phyloP scores from a whole-genome alignment of 2,888 invertebrate genomes.

The Eubasilissa splendida region DNA sequence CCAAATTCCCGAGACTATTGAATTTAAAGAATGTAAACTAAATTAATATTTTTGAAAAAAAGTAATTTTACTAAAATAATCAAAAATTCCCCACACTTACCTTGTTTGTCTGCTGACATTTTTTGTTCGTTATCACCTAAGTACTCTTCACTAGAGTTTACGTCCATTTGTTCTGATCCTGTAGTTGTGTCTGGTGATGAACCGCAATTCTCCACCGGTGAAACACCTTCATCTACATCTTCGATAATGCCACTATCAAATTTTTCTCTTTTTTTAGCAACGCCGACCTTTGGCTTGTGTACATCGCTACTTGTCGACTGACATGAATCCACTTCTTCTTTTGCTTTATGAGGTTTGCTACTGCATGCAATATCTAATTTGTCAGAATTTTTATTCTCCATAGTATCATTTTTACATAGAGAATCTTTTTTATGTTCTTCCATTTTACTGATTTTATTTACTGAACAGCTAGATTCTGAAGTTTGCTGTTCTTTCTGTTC shows the following conservation, averaged over 20 bases:
- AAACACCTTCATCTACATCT: slow-evolving; percentile 40
- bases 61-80: background rate
- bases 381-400: background rate
- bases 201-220: slow-evolving; percentile 35
- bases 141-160: slow-evolving; percentile 52
- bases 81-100: background rate
- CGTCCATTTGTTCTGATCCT: slow-evolving; percentile 47
- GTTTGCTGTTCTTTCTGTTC: background rate
- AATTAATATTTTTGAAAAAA: no score
- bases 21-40: no score
- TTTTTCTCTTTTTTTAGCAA: slow-evolving; percentile 42
- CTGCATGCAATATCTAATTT: background rate
- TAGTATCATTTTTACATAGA: no score
- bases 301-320: background rate
- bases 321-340: background rate
- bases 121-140: slow-evolving; percentile 39
- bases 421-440: background rate
- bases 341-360: background rate
- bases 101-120: slow-evolving; percentile 42
- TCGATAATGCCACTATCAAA: slow-evolving; percentile 52
- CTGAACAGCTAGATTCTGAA: background rate
- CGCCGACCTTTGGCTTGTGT: background rate
- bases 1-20: no score
- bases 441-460: background rate
- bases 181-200: slow-evolving; percentile 46